phyloP scores from a whole-genome alignment of 2,113 vertebrate genomes.

The Electrona antarctica region DNA sequence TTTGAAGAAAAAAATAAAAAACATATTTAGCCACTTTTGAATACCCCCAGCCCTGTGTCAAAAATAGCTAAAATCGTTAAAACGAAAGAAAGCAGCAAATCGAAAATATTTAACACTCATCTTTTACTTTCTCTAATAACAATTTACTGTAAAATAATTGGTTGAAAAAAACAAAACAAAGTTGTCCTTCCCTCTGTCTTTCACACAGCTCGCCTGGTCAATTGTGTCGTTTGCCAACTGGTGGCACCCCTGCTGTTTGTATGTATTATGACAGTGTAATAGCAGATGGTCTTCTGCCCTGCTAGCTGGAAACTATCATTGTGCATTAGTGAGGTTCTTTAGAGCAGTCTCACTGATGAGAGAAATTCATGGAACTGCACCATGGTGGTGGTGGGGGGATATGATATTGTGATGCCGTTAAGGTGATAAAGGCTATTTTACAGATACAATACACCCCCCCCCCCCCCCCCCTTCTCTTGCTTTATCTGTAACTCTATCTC shows the following conservation, averaged over 20 bases:
- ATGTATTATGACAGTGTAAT: constrained; percentile 31
- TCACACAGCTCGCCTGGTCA: neutral
- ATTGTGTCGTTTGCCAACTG: constrained; percentile 17
- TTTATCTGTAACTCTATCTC: too few relatives aligned
- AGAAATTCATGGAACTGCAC: constrained; percentile 12
- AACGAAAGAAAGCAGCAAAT: neutral
- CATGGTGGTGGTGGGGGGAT: too few relatives aligned
- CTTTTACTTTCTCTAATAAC: neutral
- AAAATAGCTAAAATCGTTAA: neutral
- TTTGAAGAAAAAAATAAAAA: too few relatives aligned
- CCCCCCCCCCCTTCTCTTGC: too few relatives aligned
- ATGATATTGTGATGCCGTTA: too few relatives aligned
- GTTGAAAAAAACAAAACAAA: too few relatives aligned
- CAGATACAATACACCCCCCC: too few relatives aligned
- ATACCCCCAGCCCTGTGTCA: too few relatives aligned
- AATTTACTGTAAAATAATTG: too few relatives aligned
- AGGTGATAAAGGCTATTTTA: too few relatives aligned
- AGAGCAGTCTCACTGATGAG: constrained; percentile 22
- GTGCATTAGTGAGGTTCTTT: constrained; percentile 10
- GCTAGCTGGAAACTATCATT: neutral
- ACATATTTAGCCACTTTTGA: too few relatives aligned
- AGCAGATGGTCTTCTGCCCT: constrained; percentile 42
- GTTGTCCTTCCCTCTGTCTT: neutral
- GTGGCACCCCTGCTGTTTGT: constrained; percentile 37
- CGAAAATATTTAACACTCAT: too few relatives aligned